These are phyloP conservation scores for Mus caroli DNA, from an alignment of 2,797 vertebrate species.

Conservation along the genomic window DNA sequence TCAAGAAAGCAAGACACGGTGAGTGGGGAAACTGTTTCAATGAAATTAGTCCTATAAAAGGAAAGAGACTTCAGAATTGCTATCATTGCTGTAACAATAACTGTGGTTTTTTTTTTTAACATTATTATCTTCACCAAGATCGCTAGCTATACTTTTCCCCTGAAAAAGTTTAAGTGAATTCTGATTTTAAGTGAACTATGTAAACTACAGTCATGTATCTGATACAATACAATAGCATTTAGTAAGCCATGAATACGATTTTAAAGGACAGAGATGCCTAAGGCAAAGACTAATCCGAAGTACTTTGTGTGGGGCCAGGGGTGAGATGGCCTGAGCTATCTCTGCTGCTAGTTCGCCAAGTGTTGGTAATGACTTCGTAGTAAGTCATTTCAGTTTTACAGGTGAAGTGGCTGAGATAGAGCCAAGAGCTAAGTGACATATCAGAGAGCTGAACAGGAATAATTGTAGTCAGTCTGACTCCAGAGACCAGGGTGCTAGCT, in stretches of 20 bases:
- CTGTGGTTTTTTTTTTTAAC: slow-evolving; percentile 43
- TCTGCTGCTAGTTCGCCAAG: not conserved
- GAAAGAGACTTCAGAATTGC: slow-evolving; percentile 42
- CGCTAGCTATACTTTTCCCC: slow-evolving; percentile 7
- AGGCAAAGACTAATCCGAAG: slow-evolving; percentile 35
- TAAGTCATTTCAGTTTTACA: slow-evolving; percentile 35
- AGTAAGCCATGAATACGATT: slow-evolving; percentile 40
- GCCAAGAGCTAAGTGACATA: not conserved
- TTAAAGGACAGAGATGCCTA: not conserved
- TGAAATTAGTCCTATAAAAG: slow-evolving; percentile 20
- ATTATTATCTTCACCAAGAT: slow-evolving; percentile 43
- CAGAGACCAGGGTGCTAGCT: slow-evolving; percentile 3
- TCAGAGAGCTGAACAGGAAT: slow-evolving; percentile 19
- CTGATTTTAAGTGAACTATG: slow-evolving; percentile 54
- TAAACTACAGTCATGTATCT: slow-evolving; percentile 18
- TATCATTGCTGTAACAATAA: slow-evolving; percentile 3
- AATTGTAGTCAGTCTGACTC: not conserved
- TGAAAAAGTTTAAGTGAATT: slow-evolving; percentile 47
- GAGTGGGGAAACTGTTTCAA: not conserved
- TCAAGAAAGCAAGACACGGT: not conserved
- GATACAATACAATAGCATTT: slow-evolving; percentile 36
- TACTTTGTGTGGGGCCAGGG: not conserved
- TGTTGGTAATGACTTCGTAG: not conserved
- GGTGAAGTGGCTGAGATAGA: slow-evolving; percentile 8
- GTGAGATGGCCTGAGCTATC: not conserved